Conservation (phyloP, 2,888 invertebrate species). For the Chrysopilus asiliformis region DNA sequence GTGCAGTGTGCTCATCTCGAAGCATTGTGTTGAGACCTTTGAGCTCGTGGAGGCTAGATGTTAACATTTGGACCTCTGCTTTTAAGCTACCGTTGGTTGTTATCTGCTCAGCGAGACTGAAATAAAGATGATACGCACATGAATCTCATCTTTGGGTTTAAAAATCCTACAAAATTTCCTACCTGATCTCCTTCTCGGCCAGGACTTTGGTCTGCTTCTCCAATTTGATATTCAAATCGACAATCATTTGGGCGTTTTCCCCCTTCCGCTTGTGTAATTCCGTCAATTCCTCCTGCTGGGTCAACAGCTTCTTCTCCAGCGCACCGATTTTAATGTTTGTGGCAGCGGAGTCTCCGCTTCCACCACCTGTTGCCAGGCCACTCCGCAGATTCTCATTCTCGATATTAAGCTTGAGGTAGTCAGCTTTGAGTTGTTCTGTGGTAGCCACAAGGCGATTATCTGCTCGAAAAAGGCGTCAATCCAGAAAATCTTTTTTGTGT, state of each 20-base stretch:
- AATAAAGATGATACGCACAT: too few species aligned
- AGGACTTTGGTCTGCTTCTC: constrained; percentile 74
- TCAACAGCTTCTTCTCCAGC: constrained; percentile 72
- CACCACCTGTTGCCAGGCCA: constrained; percentile 35
- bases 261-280: constrained; percentile 78
- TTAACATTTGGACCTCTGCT: constrained; percentile 60
- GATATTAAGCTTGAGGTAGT: constrained; percentile 74
- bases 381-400: constrained; percentile 69
- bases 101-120: constrained; percentile 54
- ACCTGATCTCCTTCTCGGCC: constrained; percentile 59
- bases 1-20: constrained; percentile 86
- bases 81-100: constrained; percentile 51
- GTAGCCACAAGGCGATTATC: constrained; percentile 80
- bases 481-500: too few species aligned
- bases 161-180: constrained; percentile 16
- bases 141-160: too few species aligned
- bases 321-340: constrained; percentile 47
- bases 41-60: constrained; percentile 57
- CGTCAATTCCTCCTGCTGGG: constrained; percentile 85
- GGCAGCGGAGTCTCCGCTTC: constrained; percentile 37
- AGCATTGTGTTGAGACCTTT: constrained; percentile 77
- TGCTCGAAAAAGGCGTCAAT: constrained; percentile 32
- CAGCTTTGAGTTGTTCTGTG: constrained; percentile 62
- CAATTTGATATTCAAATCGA: constrained; percentile 72
- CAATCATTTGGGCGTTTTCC: constrained; percentile 87